Evolutionary conservation across 2,113 vertebrate species (phyloP).

Genomic region (Muntiacus muntjak): DNA sequence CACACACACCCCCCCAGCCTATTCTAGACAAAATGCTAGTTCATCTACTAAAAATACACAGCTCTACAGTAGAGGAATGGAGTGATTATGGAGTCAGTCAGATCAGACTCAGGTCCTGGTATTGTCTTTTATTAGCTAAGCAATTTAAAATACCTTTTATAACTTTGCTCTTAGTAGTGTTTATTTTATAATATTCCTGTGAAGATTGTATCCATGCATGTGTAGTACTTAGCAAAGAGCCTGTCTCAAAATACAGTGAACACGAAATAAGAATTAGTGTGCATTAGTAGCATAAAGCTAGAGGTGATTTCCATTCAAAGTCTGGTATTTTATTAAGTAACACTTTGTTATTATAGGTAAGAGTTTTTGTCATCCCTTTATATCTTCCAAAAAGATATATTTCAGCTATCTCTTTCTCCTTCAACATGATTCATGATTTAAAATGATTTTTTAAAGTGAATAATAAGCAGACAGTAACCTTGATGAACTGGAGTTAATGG

Average conservation of each 20-base stretch:
- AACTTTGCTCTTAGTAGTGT: not conserved
- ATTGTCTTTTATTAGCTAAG: not conserved
- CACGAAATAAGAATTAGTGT: not conserved
- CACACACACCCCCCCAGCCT: not conserved
- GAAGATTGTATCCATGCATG: not conserved
- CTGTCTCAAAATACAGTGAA: not conserved
- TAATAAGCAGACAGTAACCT: slow-evolving; percentile 28
- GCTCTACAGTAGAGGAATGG: not conserved
- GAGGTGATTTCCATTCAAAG: not conserved
- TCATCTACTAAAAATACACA: not conserved
- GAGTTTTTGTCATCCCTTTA: not conserved
- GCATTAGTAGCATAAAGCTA: not conserved
- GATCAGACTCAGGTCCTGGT: not conserved
- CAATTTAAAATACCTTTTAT: not conserved
- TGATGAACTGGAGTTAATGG: slow-evolving; percentile 31
- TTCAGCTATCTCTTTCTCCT: slow-evolving; percentile 4
- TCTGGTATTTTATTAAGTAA: not conserved
- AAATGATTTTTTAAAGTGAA: slow-evolving; percentile 18
- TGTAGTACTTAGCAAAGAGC: not conserved
- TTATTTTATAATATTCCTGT: not conserved
- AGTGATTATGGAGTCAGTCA: not conserved
- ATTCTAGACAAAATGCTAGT: not conserved
- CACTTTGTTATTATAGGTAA: not conserved
- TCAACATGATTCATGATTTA: not conserved
- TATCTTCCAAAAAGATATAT: not conserved